A percentile compares a stretch with the other conserved stretches of the same genome.
phyloP scores from a whole-genome alignment of 2,797 vertebrate genomes.

The Notamacropus eugenii region DNA sequence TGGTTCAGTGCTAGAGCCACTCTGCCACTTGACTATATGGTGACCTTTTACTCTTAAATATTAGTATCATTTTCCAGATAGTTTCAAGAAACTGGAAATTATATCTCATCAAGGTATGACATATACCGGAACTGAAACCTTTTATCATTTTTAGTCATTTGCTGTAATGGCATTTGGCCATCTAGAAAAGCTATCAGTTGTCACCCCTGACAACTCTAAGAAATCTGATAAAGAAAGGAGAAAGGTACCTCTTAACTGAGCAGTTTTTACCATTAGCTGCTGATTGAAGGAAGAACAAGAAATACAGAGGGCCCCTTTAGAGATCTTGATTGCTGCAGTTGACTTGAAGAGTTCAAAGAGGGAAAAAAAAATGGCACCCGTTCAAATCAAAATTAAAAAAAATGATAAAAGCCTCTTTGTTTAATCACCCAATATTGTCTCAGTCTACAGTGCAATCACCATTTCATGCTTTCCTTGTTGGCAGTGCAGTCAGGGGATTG shows the following conservation, averaged over 20 bases:
- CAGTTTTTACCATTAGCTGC: background rate
- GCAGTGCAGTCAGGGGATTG: background rate
- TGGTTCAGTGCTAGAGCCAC: background rate
- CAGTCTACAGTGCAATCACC: background rate
- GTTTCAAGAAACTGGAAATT: background rate
- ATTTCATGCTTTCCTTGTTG: background rate
- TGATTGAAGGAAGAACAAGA: background rate
- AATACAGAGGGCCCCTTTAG: background rate
- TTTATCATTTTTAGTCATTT: background rate
- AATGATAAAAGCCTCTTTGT: conserved; percentile 26
- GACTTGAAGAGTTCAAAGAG: background rate
- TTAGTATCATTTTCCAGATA: background rate
- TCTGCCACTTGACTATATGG: background rate
- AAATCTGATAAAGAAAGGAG: background rate
- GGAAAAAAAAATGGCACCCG: background rate
- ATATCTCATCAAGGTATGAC: background rate
- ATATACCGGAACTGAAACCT: background rate
- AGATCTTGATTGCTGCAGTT: background rate
- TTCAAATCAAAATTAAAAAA: background rate
- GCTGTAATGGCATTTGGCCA: background rate
- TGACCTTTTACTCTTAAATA: background rate
- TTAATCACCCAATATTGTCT: background rate
- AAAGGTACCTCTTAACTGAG: background rate
- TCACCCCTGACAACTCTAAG: background rate
- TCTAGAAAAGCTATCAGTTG: background rate